Conservation (phyloP, 2,113 vertebrate species). For the Parus major region DNA sequence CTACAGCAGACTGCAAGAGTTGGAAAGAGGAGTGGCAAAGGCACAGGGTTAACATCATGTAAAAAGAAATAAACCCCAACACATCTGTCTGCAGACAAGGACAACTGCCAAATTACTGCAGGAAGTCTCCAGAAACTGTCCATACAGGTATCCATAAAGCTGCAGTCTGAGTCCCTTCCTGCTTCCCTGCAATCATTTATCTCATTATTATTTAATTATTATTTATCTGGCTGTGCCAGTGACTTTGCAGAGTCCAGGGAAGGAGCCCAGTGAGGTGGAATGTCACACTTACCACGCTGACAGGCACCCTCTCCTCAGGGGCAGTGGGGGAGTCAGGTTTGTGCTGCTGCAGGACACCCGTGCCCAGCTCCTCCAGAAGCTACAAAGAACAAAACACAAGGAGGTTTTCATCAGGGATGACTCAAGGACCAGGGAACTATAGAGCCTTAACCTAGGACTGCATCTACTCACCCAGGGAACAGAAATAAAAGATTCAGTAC, state of each 20-base stretch:
- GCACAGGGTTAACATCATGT: not conserved
- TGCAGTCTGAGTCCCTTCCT: not conserved
- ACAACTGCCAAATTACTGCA: not conserved
- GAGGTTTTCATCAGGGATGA: not conserved
- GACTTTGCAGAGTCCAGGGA: not conserved
- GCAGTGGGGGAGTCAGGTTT: slow-evolving; percentile 75
- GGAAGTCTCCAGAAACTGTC: not conserved
- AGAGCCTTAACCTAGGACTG: not conserved
- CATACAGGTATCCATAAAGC: not conserved
- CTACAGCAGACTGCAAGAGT: not conserved
- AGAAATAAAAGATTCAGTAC: not conserved
- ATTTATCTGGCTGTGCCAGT: not conserved
- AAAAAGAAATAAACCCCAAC: not conserved
- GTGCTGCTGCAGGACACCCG: slow-evolving; percentile 89
- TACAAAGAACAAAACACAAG: slow-evolving; percentile 53
- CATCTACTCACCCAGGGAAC: not conserved
- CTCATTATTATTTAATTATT: not conserved
- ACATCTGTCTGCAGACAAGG: not conserved
- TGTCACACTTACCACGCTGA: slow-evolving; percentile 77
- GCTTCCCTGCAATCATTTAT: not conserved
- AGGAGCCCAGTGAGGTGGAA: not conserved
- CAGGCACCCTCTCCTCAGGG: slow-evolving; percentile 76
- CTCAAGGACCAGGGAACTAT: not conserved
- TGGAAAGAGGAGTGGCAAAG: not conserved
- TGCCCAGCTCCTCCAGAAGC: slow-evolving; percentile 94